Evolutionary conservation across 2,888 invertebrate genomes (phyloP), one percentile per base, ranked within the genome.

Genomic region (Lathronympha strigana): DNA sequence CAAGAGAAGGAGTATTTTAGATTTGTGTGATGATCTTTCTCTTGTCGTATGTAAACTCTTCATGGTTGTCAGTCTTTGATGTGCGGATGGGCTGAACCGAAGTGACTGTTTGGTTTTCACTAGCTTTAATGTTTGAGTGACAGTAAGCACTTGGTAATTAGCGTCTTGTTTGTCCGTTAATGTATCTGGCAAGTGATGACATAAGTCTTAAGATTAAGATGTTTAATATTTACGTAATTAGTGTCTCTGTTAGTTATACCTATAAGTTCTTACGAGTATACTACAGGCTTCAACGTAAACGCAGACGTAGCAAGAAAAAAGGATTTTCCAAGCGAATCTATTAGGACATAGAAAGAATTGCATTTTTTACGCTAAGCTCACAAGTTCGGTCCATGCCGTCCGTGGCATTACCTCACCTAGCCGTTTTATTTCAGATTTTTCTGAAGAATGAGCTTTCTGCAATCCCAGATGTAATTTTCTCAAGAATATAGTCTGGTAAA

Each of bases 21-120:
- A 31, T 23, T 33, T 38, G 13, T 40, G 40, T 40, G 17, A 51
- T 53, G 17, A 6, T 54, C 54, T 40, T 15, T 25, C 8, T 11
- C 25, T 17, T 38, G 54, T 9, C 40, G 17, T 13, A 13, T 19
- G 19, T 43, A 61, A 61, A 31, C 73, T 73, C 71, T 68, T 61
- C 53, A 67, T 58, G 50, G 36, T 43, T n/a, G 36, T 68, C 55
- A 66, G 40, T 71, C 73, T 83, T 84, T 84, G 83, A 85, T 82
- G 77, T 78, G 62, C 51, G 64, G 68, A 68, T 71, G 68, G 54
- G 68, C n/a, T 28, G 15, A 1, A n/a, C 8, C n/a, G 21, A 33
- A 33, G 45, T 45, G 33, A n/a, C 31, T 43, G 45, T 15, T 58
- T 43, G 55, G 43, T 43, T 55, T 43, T 28, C 55, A 43, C 55